A percentile compares a stretch with the other conserved stretches of the same genome.
Evolutionary conservation across 2,888 invertebrate species (phyloP).

Genomic region (Anoplius nigerrimus): DNA sequence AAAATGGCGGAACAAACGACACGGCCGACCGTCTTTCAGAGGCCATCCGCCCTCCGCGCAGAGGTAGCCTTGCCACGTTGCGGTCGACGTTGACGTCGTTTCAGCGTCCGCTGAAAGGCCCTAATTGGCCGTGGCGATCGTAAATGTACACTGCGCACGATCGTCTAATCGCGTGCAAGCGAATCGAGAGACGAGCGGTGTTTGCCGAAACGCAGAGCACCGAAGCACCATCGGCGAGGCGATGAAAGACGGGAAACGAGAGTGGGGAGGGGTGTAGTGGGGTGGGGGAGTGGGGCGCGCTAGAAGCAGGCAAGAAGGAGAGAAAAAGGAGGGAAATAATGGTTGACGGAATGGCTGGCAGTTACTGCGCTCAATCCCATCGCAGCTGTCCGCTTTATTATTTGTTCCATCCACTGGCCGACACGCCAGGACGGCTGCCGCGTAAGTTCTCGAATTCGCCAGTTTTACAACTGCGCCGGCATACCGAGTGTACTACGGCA

Average conservation of each 20-base stretch:
- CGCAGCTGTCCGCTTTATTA: background rate
- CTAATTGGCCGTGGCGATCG: constrained; percentile 3
- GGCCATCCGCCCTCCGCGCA: too few relatives aligned
- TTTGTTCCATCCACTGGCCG: background rate
- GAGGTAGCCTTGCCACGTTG: background rate
- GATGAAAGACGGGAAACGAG: background rate
- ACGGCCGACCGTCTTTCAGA: constrained; percentile 21
- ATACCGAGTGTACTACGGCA: too few relatives aligned
- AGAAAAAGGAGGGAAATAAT: background rate
- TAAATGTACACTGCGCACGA: background rate
- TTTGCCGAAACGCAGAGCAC: constrained; percentile 10
- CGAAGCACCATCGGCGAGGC: constrained; percentile 4
- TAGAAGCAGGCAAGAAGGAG: background rate
- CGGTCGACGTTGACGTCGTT: constrained; percentile 7
- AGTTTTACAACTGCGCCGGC: too few relatives aligned
- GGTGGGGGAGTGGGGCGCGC: constrained; percentile 4
- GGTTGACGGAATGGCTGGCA: background rate
- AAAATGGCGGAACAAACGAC: constrained; percentile 38
- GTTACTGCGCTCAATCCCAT: background rate
- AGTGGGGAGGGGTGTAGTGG: too few relatives aligned
- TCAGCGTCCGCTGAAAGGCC: constrained; percentile 7
- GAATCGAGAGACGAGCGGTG: background rate
- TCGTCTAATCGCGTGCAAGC: background rate
- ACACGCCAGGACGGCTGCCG: background rate
- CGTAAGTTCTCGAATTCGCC: too few relatives aligned